Percentiles rank a stretch among this genome's conserved stretches.
phyloP scores from a whole-genome alignment of 2,888 invertebrate species.

The Oligia strigilis region DNA sequence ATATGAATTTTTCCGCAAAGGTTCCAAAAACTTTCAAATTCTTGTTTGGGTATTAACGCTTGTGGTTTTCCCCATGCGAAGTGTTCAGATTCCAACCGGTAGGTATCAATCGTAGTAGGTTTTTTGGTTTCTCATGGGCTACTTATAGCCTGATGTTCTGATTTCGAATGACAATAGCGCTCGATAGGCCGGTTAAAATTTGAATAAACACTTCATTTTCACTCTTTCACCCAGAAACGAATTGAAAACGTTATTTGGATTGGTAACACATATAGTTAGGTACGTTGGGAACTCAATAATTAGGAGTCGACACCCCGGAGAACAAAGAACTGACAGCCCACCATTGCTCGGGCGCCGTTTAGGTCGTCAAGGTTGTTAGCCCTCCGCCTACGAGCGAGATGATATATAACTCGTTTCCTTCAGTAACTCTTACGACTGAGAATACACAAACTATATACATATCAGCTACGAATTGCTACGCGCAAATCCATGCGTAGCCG shows the following conservation, averaged over 20 bases:
- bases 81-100: conserved; percentile 42
- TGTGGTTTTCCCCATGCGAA: conserved; percentile 46
- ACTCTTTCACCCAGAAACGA: conserved; percentile 40
- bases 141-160: conserved; percentile 43
- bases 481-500: conserved; percentile 58
- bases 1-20: conserved; percentile 4
- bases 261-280: background rate
- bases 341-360: conserved; percentile 40
- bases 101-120: conserved; percentile 31
- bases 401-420: conserved; percentile 61
- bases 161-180: conserved; percentile 40
- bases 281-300: background rate
- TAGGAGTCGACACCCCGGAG: conserved; percentile 7
- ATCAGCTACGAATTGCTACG: conserved; percentile 61
- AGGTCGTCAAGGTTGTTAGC: conserved; percentile 59
- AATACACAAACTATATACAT: conserved; percentile 41
- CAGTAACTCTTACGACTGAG: conserved; percentile 46
- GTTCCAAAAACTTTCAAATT: conserved; percentile 18
- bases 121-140: conserved; percentile 50
- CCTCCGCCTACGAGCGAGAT: conserved; percentile 53
- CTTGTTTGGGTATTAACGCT: conserved; percentile 35
- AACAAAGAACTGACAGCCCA: conserved; percentile 46
- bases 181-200: conserved; percentile 37
- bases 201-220: conserved; percentile 33
- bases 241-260: conserved; percentile 12